Base-by-base conservation (phyloP, 1,140 invertebrate genomes). In the Bactericera cockerelli region DNA sequence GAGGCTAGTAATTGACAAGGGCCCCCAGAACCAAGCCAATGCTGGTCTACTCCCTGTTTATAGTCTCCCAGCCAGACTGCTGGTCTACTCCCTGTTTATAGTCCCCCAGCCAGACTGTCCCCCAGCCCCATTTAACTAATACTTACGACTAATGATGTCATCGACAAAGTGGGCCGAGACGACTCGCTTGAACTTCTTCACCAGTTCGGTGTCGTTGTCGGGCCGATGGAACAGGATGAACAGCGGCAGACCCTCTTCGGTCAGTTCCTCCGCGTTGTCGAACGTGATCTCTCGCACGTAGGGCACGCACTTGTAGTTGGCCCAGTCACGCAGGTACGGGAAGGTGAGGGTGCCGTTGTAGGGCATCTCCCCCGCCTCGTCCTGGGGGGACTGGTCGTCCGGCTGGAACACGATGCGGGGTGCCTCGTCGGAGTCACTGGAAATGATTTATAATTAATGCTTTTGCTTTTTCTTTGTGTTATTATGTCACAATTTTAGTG, bases 201-300 rank as follows among this genome's bases (percentile, higher is more conserved):
- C 42, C n/a, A 49, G 42, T 4, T 49, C 42, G n/a, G n/a, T 49
- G 42, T 49, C 8, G 6, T 19, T 8, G 3, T 49, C 42, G 4
- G 42, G 42, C 8, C 19, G 6, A 16, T 49, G 19, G 42, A 49
- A 49, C 3, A 49, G 19, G 6, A 49, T 49, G 22, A 49, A 49
- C 22, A 49, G 22, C 4, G 42, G 42, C n/a, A 49, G 4, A 16
- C 42, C 42, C n/a, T 49, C 42, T n/a, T 49, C 42, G 3, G 42
- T 49, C n/a, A 49, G 8, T n/a, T 49, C 42, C n/a, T 49, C 42
- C 8, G 42, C 42, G 19, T 49, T 49, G 6, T 49, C 42, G 22
- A 49, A 49, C n/a, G 42, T 49, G n/a, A 49, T 49, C n/a, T 49
- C 42, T 49, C 42, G n/a, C 42, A 49, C 42, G 22, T 6, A 49